Evolutionary conservation across 2,888 invertebrate species (phyloP).

Genomic region (Macrosiphum euphorbiae): DNA sequence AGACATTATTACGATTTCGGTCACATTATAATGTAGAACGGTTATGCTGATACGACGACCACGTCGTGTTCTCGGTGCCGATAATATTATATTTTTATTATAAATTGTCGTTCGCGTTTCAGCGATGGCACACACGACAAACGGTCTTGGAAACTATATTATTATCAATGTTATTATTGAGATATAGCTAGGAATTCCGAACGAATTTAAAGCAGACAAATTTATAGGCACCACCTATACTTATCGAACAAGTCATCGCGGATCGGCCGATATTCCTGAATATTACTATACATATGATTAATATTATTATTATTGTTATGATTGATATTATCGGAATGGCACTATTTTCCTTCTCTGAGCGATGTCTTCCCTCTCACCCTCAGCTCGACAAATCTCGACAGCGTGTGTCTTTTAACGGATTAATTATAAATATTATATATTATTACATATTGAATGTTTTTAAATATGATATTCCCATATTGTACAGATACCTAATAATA

Average conservation of each 20-base stretch:
- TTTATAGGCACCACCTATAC: background rate
- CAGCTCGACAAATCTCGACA: background rate
- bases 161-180: no score
- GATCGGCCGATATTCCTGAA: background rate
- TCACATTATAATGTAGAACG: no score
- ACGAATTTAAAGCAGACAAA: background rate
- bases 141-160: no score
- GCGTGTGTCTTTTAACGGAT: background rate
- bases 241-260: background rate
- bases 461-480: background rate
- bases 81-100: no score
- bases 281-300: background rate
- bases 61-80: no score
- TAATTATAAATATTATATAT: background rate
- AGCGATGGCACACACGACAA: no score
- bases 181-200: background rate
- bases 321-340: background rate
- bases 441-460: background rate
- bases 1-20: no score
- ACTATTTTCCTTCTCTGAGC: background rate
- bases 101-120: background rate
- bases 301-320: no score
- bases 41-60: no score
- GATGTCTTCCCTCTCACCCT: background rate
- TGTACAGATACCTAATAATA: background rate